Conservation (phyloP, 2,888 invertebrate genomes). For the Epinotia ramella region DNA sequence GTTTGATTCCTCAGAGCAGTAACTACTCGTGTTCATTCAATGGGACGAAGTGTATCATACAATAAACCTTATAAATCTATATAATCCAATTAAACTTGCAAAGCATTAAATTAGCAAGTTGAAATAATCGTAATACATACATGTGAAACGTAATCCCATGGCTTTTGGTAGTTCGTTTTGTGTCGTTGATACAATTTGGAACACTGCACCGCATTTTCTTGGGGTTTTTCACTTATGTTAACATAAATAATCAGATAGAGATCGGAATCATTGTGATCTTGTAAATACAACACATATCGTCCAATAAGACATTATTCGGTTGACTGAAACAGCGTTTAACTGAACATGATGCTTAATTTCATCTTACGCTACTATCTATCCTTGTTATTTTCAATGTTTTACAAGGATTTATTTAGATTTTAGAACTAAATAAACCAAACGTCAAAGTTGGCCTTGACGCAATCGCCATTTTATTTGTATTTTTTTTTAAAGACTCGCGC, state of each 20-base stretch:
- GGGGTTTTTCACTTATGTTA: conserved; percentile 35
- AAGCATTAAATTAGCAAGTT: background rate
- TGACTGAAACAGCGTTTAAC: background rate
- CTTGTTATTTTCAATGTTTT: background rate
- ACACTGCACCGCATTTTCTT: conserved; percentile 71
- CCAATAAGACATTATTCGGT: conserved; percentile 21
- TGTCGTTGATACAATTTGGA: conserved; percentile 66
- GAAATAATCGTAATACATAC: conserved; percentile 57
- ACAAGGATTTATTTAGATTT: conserved; percentile 12
- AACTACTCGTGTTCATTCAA: background rate
- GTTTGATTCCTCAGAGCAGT: background rate
- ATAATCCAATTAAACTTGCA: background rate
- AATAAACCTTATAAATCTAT: background rate
- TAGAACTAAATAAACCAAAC: conserved; percentile 37
- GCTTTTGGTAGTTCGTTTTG: conserved; percentile 63
- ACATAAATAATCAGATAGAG: conserved; percentile 4
- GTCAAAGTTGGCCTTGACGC: conserved; percentile 43
- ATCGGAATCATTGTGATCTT: conserved; percentile 8
- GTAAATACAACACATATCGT: conserved; percentile 1
- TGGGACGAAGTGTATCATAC: background rate
- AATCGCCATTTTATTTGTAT: conserved; percentile 40
- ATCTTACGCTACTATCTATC: background rate
- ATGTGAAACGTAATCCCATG: conserved; percentile 74
- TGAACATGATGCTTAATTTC: background rate
- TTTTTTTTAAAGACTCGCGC: conserved; percentile 36